Evolutionary conservation across 2,113 vertebrate genomes (phyloP), one percentile per base, ranked within the genome.

Genomic region (Cavia aperea): DNA sequence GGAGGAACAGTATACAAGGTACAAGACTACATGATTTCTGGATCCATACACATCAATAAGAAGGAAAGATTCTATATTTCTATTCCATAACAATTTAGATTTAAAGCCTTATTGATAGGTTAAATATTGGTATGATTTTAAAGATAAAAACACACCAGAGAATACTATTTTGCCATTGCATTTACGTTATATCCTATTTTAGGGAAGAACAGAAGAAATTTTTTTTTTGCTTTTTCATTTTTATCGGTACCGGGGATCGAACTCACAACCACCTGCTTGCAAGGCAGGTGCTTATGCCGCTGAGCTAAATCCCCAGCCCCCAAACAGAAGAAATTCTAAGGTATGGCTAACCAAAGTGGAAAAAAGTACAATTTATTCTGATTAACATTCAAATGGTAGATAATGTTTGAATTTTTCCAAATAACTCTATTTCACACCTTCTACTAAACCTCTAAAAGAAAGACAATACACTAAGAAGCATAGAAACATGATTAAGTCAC

Each of bases 41-140:
- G 18, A 68, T 81, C 29, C 58, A 8, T 51, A 63, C 6, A 43
- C 31, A 75, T 49, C 75, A 88, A 13, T n/a, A 62, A 73, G 79
- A 94, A 65, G 2, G 26, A 86, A 92, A 85, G 51, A 36, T 15
- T 60, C 89, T 89, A 29, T 77, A 87, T 73, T 94, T 83, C 36
- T 89, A 82, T 86, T 92, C 60, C 86, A 43, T 62, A 33, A 4
- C 1, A n/a, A 70, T 79, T 46, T 82, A 94, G 60, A 51, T 39
- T 33, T 33, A 75, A 84, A 29, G 43, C 2, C 6, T 94, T 26
- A 39, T 29, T 8, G 79, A 82, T 12, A 81, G 24, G 82, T 70
- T 39, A 94, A 94, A 90, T 81, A 85, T 18, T 73, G 24, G 16
- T 9, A 93, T 7, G 90, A 66, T 73, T 86, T 89, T 91, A 90